Conservation (phyloP, 2,888 invertebrate genomes). For the Malthinus seriepunctatus region DNA sequence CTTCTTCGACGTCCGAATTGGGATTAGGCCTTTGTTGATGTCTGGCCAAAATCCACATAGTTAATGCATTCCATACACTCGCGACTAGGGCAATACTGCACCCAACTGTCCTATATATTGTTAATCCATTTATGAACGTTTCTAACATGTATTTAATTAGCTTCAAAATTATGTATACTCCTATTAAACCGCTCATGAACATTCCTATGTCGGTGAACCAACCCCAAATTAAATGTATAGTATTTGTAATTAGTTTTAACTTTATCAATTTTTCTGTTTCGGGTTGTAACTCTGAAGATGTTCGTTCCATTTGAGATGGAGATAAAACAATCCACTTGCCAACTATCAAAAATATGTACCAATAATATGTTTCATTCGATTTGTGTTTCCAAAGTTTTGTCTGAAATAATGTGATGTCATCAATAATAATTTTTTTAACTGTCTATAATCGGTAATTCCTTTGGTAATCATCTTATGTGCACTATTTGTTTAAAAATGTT, state of each 20-base stretch:
- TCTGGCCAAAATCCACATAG: no score
- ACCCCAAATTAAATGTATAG: no score
- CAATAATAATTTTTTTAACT: constrained; percentile 32
- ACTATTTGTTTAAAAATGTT: constrained; percentile 34
- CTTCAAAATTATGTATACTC: no score
- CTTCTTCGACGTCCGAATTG: no score
- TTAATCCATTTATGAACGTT: no score
- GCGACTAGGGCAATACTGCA: no score
- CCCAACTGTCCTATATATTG: no score
- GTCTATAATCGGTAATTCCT: constrained; percentile 34
- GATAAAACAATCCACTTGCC: constrained; percentile 23
- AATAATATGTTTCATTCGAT: constrained; percentile 27
- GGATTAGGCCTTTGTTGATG: no score
- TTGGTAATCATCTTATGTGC: constrained; percentile 32
- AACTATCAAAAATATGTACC: constrained; percentile 27
- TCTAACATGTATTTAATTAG: no score
- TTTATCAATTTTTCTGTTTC: neutral
- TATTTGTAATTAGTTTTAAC: neutral
- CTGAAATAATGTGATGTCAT: constrained; percentile 34
- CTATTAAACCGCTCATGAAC: no score
- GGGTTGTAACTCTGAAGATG: neutral
- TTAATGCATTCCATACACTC: no score
- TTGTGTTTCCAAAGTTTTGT: constrained; percentile 18
- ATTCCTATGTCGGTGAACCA: no score
- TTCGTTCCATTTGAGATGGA: neutral